phyloP scores from a whole-genome alignment of 1,140 invertebrate genomes.

The Hylaeus anthracinus region DNA sequence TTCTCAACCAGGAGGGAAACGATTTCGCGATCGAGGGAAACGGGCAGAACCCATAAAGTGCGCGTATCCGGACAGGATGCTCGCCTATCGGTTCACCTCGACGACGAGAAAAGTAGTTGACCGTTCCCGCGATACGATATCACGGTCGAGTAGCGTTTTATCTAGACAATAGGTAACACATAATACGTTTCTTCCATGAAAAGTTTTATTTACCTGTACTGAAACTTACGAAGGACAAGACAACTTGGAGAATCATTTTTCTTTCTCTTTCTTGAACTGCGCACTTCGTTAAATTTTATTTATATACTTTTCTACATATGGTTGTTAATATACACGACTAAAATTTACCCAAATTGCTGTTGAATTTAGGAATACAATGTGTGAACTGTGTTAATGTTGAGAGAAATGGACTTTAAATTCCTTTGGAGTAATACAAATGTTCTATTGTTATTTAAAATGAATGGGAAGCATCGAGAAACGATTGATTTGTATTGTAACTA shows the following conservation, averaged over 20 bases:
- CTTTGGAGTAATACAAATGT: neutral
- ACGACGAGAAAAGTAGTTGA: neutral
- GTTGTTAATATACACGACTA: too few species aligned
- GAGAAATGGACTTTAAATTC: neutral
- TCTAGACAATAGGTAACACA: too few species aligned
- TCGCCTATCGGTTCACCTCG: neutral
- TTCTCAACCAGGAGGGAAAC: neutral
- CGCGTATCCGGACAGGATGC: too few species aligned
- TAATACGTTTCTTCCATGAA: too few species aligned
- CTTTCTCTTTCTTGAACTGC: too few species aligned
- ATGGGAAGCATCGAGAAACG: slow-evolving; percentile 60
- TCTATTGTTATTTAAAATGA: slow-evolving; percentile 50
- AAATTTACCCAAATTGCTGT: too few species aligned
- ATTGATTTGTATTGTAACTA: slow-evolving; percentile 59
- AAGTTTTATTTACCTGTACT: too few species aligned
- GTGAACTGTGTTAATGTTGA: neutral
- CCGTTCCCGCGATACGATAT: neutral
- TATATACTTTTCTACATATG: too few species aligned
- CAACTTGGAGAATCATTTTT: too few species aligned
- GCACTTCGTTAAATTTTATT: too few species aligned
- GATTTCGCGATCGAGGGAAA: neutral
- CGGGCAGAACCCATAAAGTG: neutral
- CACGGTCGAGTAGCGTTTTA: too few species aligned
- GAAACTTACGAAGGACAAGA: too few species aligned
- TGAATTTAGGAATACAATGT: neutral